Evolutionary conservation across 2,888 invertebrate genomes (phyloP).

Genomic region (Tiliacea aurago): DNA sequence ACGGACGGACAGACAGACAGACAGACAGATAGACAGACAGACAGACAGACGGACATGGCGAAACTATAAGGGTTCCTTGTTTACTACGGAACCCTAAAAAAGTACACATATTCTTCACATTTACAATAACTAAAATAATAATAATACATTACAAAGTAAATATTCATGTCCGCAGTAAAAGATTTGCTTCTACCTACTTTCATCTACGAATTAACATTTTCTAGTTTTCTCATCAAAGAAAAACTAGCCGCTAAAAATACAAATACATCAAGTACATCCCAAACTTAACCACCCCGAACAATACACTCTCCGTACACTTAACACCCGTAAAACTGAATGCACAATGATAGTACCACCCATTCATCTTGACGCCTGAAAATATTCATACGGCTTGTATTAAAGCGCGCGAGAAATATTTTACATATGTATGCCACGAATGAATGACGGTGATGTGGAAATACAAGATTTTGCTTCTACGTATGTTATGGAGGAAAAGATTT

Average conservation of each 20-base stretch:
- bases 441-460: conserved; percentile 45
- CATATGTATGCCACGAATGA: conserved; percentile 52
- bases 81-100: no score
- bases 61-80: no score
- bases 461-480: conserved; percentile 53
- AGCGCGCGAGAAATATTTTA: conserved; percentile 53
- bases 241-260: not conserved
- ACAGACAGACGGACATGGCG: no score
- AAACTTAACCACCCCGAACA: conserved; percentile 60
- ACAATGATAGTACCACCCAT: conserved; percentile 61
- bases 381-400: conserved; percentile 63
- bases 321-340: conserved; percentile 72
- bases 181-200: no score
- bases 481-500: conserved; percentile 25
- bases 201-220: no score
- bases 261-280: conserved; percentile 40
- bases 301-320: conserved; percentile 63
- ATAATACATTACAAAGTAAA: no score
- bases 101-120: no score
- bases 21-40: no score
- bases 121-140: no score
- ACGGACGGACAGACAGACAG: no score
- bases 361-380: conserved; percentile 64
- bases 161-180: no score
- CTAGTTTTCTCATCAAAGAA: not conserved